These are phyloP conservation scores for Lepus townsendii DNA, from an alignment of 2,797 vertebrate genomes.

Conservation along the genomic window DNA sequence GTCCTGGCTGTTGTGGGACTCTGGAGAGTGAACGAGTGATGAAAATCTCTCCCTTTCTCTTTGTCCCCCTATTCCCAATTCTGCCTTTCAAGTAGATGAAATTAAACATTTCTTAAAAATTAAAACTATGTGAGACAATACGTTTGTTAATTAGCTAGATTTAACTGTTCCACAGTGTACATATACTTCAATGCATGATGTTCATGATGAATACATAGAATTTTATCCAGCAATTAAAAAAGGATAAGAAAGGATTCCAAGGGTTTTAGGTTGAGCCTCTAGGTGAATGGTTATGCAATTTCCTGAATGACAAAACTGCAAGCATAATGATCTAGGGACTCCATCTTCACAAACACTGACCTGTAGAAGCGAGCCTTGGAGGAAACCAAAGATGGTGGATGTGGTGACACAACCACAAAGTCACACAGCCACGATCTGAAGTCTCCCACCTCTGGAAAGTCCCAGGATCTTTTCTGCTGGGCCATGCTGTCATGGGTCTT, in stretches of 20 bases:
- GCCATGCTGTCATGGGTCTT: not conserved
- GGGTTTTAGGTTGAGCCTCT: constrained; percentile 12
- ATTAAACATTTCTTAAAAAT: too few relatives aligned
- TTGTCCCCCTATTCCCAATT: too few relatives aligned
- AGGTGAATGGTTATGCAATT: not conserved
- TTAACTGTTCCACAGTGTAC: too few relatives aligned
- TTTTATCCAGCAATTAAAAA: too few relatives aligned
- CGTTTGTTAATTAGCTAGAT: too few relatives aligned
- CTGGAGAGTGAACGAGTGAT: too few relatives aligned
- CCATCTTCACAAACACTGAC: not conserved
- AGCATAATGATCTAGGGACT: not conserved
- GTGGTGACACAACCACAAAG: not conserved
- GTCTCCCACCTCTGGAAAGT: not conserved
- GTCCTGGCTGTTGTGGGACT: too few relatives aligned
- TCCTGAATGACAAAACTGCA: not conserved
- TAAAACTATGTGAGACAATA: too few relatives aligned
- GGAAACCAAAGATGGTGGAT: not conserved
- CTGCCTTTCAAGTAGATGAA: too few relatives aligned
- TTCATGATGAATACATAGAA: too few relatives aligned
- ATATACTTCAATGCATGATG: too few relatives aligned
- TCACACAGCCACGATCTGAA: not conserved
- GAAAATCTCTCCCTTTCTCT: too few relatives aligned
- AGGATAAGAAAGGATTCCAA: not conserved
- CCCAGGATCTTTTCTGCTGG: not conserved
- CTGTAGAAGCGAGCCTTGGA: not conserved